phyloP scores from a whole-genome alignment of 2,113 vertebrate genomes.

The Rhipidura dahli region DNA sequence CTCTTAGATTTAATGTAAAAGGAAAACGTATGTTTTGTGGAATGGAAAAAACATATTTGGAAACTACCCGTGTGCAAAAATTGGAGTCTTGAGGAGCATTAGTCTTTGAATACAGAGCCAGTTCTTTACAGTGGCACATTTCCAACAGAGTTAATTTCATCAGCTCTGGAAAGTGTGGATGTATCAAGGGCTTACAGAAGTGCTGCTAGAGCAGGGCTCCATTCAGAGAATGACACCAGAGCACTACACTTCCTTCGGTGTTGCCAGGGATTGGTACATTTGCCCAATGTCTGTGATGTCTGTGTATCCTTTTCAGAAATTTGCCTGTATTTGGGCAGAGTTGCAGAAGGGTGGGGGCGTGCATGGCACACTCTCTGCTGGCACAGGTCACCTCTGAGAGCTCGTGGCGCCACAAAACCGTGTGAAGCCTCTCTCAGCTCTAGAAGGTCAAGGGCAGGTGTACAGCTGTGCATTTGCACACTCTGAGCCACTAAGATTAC shows the following conservation, averaged over 20 bases:
- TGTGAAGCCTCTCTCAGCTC: neutral
- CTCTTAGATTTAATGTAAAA: neutral
- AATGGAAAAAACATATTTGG: neutral
- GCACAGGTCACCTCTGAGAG: neutral
- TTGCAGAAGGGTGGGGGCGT: neutral
- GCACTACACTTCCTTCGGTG: neutral
- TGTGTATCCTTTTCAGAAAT: neutral
- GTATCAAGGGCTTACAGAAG: neutral
- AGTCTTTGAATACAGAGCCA: neutral
- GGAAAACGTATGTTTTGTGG: neutral
- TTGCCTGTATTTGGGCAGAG: neutral
- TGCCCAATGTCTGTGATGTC: neutral
- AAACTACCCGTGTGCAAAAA: neutral
- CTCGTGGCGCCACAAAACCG: accelerated
- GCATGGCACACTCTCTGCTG: neutral
- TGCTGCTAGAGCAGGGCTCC: neutral
- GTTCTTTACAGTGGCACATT: neutral
- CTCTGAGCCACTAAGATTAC: neutral
- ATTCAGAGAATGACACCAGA: neutral
- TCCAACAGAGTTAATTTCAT: neutral
- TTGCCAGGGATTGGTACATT: neutral
- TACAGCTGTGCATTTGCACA: neutral
- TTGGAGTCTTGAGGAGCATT: neutral
- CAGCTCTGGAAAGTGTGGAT: neutral
- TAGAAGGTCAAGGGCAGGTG: neutral